Evolutionary conservation across 2,797 vertebrate species (phyloP).

Genomic region (Pseudopleuronectes americanus): DNA sequence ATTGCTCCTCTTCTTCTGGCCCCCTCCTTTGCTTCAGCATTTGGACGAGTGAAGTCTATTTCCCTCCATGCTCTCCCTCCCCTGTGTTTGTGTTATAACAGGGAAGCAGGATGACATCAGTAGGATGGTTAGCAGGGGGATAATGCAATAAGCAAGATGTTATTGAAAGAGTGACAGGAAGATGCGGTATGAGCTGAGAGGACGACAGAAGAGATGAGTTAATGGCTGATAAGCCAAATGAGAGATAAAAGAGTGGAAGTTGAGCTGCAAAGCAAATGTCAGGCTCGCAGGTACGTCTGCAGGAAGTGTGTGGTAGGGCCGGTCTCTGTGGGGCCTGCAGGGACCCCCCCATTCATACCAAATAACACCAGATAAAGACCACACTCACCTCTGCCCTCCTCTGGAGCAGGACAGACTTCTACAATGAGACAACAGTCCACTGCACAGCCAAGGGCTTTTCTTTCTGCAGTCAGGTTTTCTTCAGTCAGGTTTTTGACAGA

Average conservation of each 20-base stretch:
- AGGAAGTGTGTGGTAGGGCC: conserved; percentile 56
- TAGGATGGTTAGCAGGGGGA: background rate
- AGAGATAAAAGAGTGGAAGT: conserved; percentile 13
- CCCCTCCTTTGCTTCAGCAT: conserved; percentile 32
- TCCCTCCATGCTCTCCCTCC: conserved; percentile 1
- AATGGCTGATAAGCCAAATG: conserved; percentile 2
- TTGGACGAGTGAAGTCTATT: conserved; percentile 19
- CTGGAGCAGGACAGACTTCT: conserved; percentile 21
- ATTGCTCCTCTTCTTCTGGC: conserved; percentile 24
- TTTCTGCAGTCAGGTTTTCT: conserved; percentile 39
- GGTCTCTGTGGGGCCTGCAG: conserved; percentile 71
- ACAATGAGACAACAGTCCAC: conserved; percentile 38
- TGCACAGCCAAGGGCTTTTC: conserved; percentile 39
- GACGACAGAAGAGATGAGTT: conserved; percentile 11
- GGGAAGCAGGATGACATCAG: conserved; percentile 33
- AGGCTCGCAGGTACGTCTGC: conserved; percentile 46
- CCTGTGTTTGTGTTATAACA: conserved; percentile 14
- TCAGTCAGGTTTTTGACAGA: conserved; percentile 40
- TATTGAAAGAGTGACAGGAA: conserved; percentile 26
- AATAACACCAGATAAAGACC: conserved; percentile 53
- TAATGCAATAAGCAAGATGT: conserved; percentile 21
- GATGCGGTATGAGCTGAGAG: conserved; percentile 16
- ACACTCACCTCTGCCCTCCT: conserved; percentile 48
- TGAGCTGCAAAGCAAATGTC: too few relatives aligned
- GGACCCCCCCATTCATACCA: conserved; percentile 62